Conservation (phyloP, 2,888 invertebrate species). For the Hemithea aestivaria region DNA sequence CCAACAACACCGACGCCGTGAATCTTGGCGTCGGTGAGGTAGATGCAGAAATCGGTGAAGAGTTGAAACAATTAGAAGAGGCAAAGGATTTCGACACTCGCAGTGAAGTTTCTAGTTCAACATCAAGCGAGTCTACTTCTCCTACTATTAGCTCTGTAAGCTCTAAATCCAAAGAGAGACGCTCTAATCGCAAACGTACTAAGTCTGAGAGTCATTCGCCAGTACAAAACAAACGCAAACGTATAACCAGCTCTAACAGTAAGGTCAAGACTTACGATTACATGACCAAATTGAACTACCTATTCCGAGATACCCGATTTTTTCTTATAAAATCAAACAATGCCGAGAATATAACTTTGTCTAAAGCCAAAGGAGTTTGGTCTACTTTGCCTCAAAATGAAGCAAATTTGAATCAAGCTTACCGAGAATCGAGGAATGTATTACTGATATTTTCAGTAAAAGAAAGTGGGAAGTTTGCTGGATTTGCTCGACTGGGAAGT, state of each 20-base stretch:
- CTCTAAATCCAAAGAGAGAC: slow-evolving; percentile 81
- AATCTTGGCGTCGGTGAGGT: slow-evolving; percentile 83
- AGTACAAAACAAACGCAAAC: slow-evolving; percentile 57
- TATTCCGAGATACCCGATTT: slow-evolving; percentile 96
- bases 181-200: slow-evolving; percentile 77
- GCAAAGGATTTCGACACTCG: slow-evolving; percentile 88
- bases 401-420: slow-evolving; percentile 96
- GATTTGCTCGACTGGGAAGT: slow-evolving; percentile 93
- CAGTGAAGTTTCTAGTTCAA: slow-evolving; percentile 92
- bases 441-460: slow-evolving; percentile 97
- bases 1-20: slow-evolving; percentile 79
- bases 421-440: slow-evolving; percentile 94
- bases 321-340: slow-evolving; percentile 99
- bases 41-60: slow-evolving; percentile 87
- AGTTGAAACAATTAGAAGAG: slow-evolving; percentile 87
- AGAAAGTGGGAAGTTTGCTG: slow-evolving; percentile 97
- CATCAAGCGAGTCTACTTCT: slow-evolving; percentile 84
- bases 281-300: slow-evolving; percentile 93
- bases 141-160: slow-evolving; percentile 90
- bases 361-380: slow-evolving; percentile 98
- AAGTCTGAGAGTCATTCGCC: slow-evolving; percentile 67
- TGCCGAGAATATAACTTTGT: slow-evolving; percentile 95
- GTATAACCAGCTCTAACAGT: slow-evolving; percentile 47
- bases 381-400: slow-evolving; percentile 98
- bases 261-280: slow-evolving; percentile 88